These are phyloP conservation scores for Sphinx pinastri DNA, from an alignment of 2,888 invertebrate genomes.

Conservation along the genomic window DNA sequence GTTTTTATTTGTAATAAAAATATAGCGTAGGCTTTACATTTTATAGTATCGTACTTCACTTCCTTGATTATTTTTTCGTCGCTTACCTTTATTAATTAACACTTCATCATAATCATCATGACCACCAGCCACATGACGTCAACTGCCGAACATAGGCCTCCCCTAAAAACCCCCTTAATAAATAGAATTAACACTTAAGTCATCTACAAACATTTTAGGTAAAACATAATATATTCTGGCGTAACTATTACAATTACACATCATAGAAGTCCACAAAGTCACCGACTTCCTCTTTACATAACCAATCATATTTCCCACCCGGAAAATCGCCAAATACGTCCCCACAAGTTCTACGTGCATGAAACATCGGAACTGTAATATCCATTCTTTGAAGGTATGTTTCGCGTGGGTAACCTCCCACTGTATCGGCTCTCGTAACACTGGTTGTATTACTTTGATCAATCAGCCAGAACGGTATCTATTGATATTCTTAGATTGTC, in stretches of 20 bases:
- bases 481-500: neutral
- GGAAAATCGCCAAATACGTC: neutral
- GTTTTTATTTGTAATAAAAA: too few relatives aligned
- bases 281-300: neutral
- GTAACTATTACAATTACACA: neutral
- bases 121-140: too few relatives aligned
- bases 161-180: too few relatives aligned
- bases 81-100: too few relatives aligned
- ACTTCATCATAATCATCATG: too few relatives aligned
- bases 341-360: conserved; percentile 11
- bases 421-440: neutral
- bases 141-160: too few relatives aligned
- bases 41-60: too few relatives aligned
- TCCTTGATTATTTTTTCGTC: too few relatives aligned
- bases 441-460: neutral
- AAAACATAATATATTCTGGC: too few relatives aligned
- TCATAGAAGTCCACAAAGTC: neutral
- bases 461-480: neutral
- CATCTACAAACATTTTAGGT: too few relatives aligned
- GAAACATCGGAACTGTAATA: conserved; percentile 15
- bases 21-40: too few relatives aligned
- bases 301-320: neutral
- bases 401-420: neutral
- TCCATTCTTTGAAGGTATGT: conserved; percentile 13
- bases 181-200: too few relatives aligned